Conservation (phyloP, 2,797 vertebrate genomes). For the Pangasius krempfi region DNA sequence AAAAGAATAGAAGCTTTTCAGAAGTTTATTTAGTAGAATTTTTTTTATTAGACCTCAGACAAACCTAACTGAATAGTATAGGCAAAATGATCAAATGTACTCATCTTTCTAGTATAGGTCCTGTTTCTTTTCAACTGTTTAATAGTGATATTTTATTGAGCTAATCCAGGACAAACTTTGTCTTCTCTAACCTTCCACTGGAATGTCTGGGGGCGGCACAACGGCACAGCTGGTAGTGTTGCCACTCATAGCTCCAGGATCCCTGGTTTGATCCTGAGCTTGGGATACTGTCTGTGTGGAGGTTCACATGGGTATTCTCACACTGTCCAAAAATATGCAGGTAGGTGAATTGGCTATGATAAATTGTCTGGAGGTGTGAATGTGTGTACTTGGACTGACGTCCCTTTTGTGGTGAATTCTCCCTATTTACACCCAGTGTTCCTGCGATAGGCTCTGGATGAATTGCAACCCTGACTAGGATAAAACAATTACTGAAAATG, state of each 20-base stretch:
- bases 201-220: constrained; percentile 68
- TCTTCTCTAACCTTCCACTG: constrained; percentile 75
- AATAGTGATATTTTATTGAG: constrained; percentile 67
- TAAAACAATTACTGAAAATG: not conserved
- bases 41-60: not conserved
- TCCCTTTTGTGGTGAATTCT: not conserved
- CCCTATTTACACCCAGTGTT: not conserved
- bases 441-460: not conserved
- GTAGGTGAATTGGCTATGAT: not conserved
- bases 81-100: not conserved
- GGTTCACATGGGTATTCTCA: not conserved
- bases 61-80: not conserved
- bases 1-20: constrained; percentile 7
- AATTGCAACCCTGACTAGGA: not conserved
- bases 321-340: not conserved
- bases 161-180: constrained; percentile 71
- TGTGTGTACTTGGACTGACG: not conserved
- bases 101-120: constrained; percentile 53
- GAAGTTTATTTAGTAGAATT: not conserved
- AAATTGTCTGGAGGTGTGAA: not conserved
- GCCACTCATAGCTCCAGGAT: not conserved
- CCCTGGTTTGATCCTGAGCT: not conserved
- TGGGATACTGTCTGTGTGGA: not conserved
- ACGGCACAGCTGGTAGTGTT: not conserved
- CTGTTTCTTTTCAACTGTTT: constrained; percentile 59